Conservation (phyloP, 2,113 vertebrate genomes). For the Limnothrissa miodon region DNA sequence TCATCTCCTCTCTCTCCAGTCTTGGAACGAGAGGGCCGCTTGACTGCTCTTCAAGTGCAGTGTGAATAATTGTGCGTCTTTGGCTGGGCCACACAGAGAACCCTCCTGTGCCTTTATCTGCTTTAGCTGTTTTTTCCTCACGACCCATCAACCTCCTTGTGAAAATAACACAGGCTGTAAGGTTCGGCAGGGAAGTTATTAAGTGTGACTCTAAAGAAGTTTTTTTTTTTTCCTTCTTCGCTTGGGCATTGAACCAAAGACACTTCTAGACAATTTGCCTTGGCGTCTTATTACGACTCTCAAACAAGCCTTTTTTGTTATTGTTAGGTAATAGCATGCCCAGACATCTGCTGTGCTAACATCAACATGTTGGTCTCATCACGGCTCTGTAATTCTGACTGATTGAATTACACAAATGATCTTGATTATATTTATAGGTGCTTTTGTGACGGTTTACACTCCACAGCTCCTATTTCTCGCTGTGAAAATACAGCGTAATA, state of each 20-base stretch:
- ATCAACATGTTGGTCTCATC: not conserved
- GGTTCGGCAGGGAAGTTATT: not conserved
- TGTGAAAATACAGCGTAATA: conserved; percentile 9
- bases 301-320: conserved; percentile 9
- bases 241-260: not conserved
- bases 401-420: conserved; percentile 15
- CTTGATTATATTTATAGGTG: conserved; percentile 8
- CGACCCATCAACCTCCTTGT: conserved; percentile 24
- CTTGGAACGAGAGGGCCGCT: not conserved
- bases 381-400: not conserved
- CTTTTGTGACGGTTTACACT: conserved; percentile 8
- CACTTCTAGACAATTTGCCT: conserved; percentile 16
- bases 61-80: not conserved
- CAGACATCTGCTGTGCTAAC: not conserved
- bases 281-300: not conserved
- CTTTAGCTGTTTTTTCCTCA: not conserved
- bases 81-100: conserved; percentile 20
- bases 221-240: not conserved
- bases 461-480: not conserved
- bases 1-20: not conserved
- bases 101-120: not conserved
- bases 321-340: not conserved
- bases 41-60: not conserved
- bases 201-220: conserved; percentile 4
- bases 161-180: conserved; percentile 32